Conservation (phyloP, 1,140 invertebrate species). For the Sinella curviseta region DNA sequence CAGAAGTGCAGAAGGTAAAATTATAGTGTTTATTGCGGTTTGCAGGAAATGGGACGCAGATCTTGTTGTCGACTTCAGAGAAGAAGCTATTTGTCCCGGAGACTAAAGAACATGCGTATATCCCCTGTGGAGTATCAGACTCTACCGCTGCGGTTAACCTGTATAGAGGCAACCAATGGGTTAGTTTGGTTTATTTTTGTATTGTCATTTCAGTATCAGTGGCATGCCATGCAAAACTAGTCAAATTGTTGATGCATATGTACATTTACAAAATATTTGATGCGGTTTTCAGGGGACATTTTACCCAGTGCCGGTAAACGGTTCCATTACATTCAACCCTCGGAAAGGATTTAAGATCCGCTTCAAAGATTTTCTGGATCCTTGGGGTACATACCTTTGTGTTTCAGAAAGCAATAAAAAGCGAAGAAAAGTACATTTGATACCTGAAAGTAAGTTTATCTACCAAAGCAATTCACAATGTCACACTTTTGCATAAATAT, state of each 20-base stretch:
- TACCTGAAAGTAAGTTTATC: slow-evolving; percentile 31
- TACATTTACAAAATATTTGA: too few relatives aligned
- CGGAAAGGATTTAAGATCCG: slow-evolving; percentile 35
- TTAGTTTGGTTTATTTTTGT: background rate
- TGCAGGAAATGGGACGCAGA: slow-evolving; percentile 22
- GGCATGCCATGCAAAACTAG: too few relatives aligned
- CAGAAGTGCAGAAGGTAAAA: background rate
- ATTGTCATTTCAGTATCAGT: background rate
- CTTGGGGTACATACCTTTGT: slow-evolving; percentile 39
- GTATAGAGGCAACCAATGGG: slow-evolving; percentile 37
- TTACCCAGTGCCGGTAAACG: slow-evolving; percentile 27
- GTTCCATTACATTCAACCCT: slow-evolving; percentile 34
- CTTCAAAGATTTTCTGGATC: slow-evolving; percentile 27
- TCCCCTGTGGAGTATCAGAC: slow-evolving; percentile 38
- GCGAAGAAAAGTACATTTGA: slow-evolving; percentile 31
- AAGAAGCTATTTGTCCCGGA: slow-evolving; percentile 39
- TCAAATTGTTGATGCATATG: too few relatives aligned
- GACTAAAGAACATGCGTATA: slow-evolving; percentile 27
- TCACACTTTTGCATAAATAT: too few relatives aligned
- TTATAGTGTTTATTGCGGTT: background rate
- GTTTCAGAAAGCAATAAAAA: slow-evolving; percentile 22
- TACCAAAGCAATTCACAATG: background rate
- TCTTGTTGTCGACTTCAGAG: slow-evolving; percentile 37
- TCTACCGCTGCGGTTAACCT: slow-evolving; percentile 29
- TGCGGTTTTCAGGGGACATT: slow-evolving; percentile 39